Base-by-base conservation (phyloP, 2,797 vertebrate genomes). In the Chelon auratus region DNA sequence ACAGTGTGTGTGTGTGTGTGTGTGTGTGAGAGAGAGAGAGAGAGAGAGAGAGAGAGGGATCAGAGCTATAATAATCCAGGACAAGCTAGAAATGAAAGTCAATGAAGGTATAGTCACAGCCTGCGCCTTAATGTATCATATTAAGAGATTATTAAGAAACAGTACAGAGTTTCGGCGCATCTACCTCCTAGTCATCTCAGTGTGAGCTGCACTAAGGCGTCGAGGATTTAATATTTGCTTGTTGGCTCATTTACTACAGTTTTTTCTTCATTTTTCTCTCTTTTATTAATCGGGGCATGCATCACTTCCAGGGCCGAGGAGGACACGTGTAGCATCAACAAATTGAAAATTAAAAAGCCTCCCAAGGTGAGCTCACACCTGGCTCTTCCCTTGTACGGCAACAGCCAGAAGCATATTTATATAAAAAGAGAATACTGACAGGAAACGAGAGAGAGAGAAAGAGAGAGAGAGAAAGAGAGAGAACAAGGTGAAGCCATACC, bases 141-240 rank as follows among this genome's bases (percentile, higher is more conserved):
- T 68, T 11, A 36, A 37, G 52, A 39, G 47, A 63, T 57, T 69
- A 80, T 62, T 39, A 72, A 53, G 43, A 40, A 39, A 63, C 30
- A 57, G n/a, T 48, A 17, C 18, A 54, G 36, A 12, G 26, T 37
- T 30, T 62, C 59, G 55, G 42, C 64, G 62, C 39, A 58, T 57
- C 78, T 62, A 47, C 67, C 62, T 74, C 65, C 15, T 55, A 82
- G 42, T 43, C 42, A 17, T 43, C 13, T 43, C 14, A 43, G 15
- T 17, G 42, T 43, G 42, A 14, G 42, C 42, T 43, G 80, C 50
- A 68, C 69, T 71, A 14, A 62, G 40, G 36, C 57, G 47, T 50
- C 30, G 68, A 78, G 59, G 69, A 82, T 84, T 84, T 61, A 55
- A 26, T 78, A 83, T 84, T 87, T 88, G 61, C n/a, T 7, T 65